These are phyloP conservation scores for Tragelaphus buxtoni DNA, from an alignment of 2,113 vertebrate species.

Conservation along the genomic window DNA sequence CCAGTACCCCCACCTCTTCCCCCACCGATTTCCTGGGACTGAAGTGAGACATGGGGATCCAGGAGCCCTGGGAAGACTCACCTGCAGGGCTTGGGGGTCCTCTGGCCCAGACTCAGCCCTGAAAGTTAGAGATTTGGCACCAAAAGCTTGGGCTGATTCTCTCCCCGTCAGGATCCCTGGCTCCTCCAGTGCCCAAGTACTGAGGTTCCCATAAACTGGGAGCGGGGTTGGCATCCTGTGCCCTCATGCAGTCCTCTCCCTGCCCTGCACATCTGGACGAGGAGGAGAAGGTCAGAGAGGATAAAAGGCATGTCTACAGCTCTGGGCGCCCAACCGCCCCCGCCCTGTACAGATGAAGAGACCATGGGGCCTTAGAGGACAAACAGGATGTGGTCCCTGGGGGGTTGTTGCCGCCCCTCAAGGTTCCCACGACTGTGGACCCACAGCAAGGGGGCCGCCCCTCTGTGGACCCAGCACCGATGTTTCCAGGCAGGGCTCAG, in stretches of 20 bases:
- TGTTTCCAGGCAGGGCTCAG: not conserved
- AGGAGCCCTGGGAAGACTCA: fast-evolving
- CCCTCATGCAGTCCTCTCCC: no score
- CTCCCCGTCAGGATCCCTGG: no score
- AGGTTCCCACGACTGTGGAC: not conserved
- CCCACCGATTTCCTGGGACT: fast-evolving
- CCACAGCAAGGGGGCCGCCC: fast-evolving
- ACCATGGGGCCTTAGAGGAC: not conserved
- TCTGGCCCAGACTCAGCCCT: no score
- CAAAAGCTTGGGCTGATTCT: no score
- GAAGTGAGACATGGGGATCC: no score
- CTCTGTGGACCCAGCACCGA: not conserved
- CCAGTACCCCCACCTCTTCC: fast-evolving
- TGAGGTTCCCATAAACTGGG: not conserved
- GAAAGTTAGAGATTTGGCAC: no score
- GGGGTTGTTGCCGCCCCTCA: fast-evolving
- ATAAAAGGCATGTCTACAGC: not conserved
- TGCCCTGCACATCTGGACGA: not conserved
- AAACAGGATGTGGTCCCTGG: not conserved
- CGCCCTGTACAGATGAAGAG: not conserved
- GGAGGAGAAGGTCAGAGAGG: not conserved
- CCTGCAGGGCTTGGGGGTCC: no score
- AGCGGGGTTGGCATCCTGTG: fast-evolving
- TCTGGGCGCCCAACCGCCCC: not conserved
- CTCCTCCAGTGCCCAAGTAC: not conserved